Conservation (phyloP, 2,888 invertebrate species). For the Ochropleura plecta region DNA sequence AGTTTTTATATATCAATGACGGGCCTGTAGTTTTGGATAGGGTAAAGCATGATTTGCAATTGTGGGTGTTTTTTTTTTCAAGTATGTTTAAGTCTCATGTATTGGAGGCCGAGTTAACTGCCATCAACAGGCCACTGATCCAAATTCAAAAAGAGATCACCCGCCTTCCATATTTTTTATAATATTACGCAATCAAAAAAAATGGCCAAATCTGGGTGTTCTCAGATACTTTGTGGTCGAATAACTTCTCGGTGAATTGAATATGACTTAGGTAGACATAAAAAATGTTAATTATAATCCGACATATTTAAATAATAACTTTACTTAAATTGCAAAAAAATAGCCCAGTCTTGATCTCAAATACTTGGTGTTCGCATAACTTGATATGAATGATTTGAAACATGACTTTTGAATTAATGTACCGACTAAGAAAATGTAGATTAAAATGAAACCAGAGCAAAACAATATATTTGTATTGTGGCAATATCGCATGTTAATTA, state of each 20-base stretch:
- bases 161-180: too few relatives aligned
- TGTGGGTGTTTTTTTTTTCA: too few relatives aligned
- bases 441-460: slow-evolving; percentile 14
- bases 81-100: background rate
- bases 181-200: too few relatives aligned
- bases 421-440: background rate
- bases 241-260: too few relatives aligned
- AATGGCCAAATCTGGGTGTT: too few relatives aligned
- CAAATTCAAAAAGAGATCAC: background rate
- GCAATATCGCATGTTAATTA: background rate
- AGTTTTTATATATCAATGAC: background rate
- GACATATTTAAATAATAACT: too few relatives aligned
- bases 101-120: background rate
- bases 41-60: background rate
- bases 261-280: too few relatives aligned
- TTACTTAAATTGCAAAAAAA: too few relatives aligned
- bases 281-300: too few relatives aligned
- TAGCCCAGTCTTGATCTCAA: too few relatives aligned
- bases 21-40: background rate
- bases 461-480: background rate
- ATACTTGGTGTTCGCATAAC: too few relatives aligned
- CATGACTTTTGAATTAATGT: background rate
- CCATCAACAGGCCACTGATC: background rate
- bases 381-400: background rate
- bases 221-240: too few relatives aligned